Percentiles rank a stretch among this genome's conserved stretches.
Conservation (phyloP, 2,797 vertebrate genomes). For the Sarcophilus harrisii region DNA sequence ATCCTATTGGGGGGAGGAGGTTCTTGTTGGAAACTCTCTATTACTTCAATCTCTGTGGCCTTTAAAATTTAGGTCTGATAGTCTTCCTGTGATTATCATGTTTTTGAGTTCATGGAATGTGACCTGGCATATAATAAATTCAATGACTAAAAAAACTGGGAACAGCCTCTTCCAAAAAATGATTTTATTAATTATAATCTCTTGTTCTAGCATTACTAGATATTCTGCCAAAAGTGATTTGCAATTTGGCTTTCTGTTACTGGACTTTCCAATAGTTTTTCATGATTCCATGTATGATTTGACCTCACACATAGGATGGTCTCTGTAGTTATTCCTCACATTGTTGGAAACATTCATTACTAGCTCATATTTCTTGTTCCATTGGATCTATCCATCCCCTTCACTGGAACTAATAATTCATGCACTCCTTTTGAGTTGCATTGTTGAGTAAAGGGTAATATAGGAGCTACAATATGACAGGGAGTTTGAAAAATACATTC, state of each 20-base stretch:
- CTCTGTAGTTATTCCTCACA: background rate
- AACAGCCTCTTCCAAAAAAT: background rate
- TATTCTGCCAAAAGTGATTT: background rate
- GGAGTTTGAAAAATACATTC: background rate
- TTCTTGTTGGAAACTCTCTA: background rate
- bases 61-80: background rate
- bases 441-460: background rate
- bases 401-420: background rate
- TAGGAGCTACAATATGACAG: background rate
- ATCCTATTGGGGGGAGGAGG: background rate
- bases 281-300: background rate
- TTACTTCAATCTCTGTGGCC: background rate
- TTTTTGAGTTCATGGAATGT: background rate
- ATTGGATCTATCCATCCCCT: background rate
- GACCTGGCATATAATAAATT: background rate
- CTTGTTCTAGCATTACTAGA: background rate
- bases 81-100: background rate
- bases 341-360: background rate
- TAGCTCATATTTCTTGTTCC: background rate
- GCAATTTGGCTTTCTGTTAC: background rate
- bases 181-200: background rate
- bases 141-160: background rate
- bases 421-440: background rate
- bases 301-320: background rate
- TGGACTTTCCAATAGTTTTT: background rate